Evolutionary conservation across 1,140 invertebrate species (phyloP).

Genomic region (Berghia stephanieae): DNA sequence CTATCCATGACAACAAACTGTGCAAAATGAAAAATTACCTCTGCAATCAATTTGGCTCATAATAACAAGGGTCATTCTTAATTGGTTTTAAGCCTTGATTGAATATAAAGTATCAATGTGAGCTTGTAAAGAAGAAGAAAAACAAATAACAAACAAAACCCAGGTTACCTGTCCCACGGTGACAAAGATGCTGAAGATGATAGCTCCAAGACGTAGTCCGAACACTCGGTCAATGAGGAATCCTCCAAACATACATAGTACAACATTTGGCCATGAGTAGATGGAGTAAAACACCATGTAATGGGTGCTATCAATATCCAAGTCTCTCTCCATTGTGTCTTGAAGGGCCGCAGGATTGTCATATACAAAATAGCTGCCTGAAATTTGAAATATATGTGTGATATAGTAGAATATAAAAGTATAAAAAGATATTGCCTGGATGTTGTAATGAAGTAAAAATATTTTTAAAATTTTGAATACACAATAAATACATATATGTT

Average conservation of each 20-base stretch:
- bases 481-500: neutral
- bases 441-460: neutral
- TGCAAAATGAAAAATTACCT: no score
- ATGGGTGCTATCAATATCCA: conserved; percentile 81
- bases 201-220: conserved; percentile 90
- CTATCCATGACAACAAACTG: no score
- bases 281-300: conserved; percentile 92
- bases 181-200: conserved; percentile 86
- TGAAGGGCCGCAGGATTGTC: conserved; percentile 94
- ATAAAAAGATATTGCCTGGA: neutral
- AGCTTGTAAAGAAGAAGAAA: neutral
- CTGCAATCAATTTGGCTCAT: no score
- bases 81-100: no score
- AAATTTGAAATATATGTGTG: conserved; percentile 40
- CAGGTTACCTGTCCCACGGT: conserved; percentile 78
- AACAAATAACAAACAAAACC: neutral
- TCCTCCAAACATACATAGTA: conserved; percentile 94
- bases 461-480: neutral
- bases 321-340: conserved; percentile 84
- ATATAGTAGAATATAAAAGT: neutral
- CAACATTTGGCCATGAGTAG: conserved; percentile 98
- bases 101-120: neutral
- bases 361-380: conserved; percentile 98
- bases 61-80: no score
- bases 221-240: conserved; percentile 94